Evolutionary conservation across 2,113 vertebrate species (phyloP).

Genomic region (Herpailurus yagouaroundi): DNA sequence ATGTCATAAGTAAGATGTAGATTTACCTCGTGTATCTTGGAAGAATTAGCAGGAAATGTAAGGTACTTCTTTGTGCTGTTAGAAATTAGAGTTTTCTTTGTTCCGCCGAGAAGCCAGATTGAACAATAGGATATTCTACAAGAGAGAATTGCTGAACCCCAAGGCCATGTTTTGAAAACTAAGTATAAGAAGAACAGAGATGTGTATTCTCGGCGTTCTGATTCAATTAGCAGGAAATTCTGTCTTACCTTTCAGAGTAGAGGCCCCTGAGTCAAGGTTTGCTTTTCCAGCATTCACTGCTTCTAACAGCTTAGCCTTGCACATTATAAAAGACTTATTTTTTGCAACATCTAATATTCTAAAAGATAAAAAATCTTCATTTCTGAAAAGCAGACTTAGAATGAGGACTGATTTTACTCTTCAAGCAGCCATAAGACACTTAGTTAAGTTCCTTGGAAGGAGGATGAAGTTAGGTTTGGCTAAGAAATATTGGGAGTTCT

Average conservation of each 20-base stretch:
- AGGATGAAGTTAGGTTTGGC: background rate
- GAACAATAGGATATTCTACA: constrained; percentile 73
- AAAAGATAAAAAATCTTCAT: background rate
- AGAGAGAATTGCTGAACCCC: constrained; percentile 67
- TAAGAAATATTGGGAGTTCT: background rate
- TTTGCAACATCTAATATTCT: constrained; percentile 33
- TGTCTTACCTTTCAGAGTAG: background rate
- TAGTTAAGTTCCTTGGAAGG: background rate
- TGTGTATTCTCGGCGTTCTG: constrained; percentile 57
- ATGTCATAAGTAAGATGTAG: constrained; percentile 69
- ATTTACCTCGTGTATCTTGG: constrained; percentile 61
- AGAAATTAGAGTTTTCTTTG: constrained; percentile 81
- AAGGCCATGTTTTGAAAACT: constrained; percentile 71
- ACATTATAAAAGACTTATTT: constrained; percentile 43
- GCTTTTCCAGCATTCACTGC: background rate
- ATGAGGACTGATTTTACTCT: background rate
- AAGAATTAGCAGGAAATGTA: constrained; percentile 77
- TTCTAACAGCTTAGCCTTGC: constrained; percentile 42
- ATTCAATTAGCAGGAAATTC: constrained; percentile 72
- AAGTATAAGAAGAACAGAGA: constrained; percentile 62
- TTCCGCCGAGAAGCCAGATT: constrained; percentile 64
- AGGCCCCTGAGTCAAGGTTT: constrained; percentile 58
- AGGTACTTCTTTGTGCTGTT: constrained; percentile 75
- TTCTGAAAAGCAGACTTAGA: constrained; percentile 33
- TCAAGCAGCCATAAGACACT: background rate